Evolutionary conservation across 2,797 vertebrate species (phyloP).

Genomic region (Eleutherodactylus coqui): DNA sequence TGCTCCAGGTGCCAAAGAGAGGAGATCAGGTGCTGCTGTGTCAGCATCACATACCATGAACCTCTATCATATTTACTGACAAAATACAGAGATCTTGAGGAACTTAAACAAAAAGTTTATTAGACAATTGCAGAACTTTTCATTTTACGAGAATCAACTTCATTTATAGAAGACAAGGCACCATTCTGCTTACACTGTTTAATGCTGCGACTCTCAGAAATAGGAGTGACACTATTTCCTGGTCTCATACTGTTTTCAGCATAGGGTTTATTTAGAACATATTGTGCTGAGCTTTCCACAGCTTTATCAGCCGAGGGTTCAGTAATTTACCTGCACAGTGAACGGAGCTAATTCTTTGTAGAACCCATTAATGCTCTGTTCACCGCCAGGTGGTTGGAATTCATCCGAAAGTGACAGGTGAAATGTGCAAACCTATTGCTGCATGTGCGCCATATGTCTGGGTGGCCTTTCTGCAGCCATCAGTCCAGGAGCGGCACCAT

Average conservation of each 20-base stretch:
- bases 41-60: too few relatives aligned
- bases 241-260: background rate
- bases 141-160: background rate
- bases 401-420: conserved; percentile 33
- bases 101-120: background rate
- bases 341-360: background rate
- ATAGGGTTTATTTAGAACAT: too few relatives aligned
- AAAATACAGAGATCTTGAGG: too few relatives aligned
- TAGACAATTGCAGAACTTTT: background rate
- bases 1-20: too few relatives aligned
- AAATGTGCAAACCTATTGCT: conserved; percentile 12
- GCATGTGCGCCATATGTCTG: background rate
- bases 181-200: background rate
- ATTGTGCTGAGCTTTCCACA: background rate
- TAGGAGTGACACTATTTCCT: background rate
- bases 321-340: background rate
- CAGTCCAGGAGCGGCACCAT: conserved; percentile 19
- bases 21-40: too few relatives aligned
- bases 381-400: conserved; percentile 10
- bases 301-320: background rate
- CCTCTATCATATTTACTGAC: too few relatives aligned
- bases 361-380: conserved; percentile 8
- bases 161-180: background rate
- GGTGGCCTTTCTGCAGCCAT: conserved; percentile 50
- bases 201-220: background rate